phyloP scores from a whole-genome alignment of 2,888 invertebrate genomes.

The Stenodera caucasica region DNA sequence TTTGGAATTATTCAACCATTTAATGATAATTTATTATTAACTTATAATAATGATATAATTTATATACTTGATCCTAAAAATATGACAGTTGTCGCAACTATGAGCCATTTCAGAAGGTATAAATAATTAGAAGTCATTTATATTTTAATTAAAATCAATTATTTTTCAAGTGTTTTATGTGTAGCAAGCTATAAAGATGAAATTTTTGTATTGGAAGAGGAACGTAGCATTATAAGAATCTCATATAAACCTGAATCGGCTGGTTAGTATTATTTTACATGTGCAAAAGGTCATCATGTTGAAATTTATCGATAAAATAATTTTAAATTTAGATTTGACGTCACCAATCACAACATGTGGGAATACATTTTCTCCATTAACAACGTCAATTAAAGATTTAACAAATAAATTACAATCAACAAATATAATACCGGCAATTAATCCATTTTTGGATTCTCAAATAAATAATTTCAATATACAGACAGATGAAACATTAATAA shows the following conservation, averaged over 20 bases:
- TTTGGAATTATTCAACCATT: constrained; percentile 70
- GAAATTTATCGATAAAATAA: neutral
- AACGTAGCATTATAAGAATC: constrained; percentile 76
- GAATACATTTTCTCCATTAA: constrained; percentile 34
- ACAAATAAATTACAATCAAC: constrained; percentile 50
- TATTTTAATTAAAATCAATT: constrained; percentile 14
- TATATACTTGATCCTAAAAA: constrained; percentile 76
- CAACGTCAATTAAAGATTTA: constrained; percentile 48
- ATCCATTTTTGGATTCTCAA: constrained; percentile 40
- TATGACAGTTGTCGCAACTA: constrained; percentile 67
- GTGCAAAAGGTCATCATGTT: neutral
- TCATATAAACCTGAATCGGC: constrained; percentile 70
- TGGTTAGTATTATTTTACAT: constrained; percentile 31
- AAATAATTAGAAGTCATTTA: constrained; percentile 34
- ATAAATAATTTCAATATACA: constrained; percentile 45
- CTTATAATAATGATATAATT: constrained; percentile 70
- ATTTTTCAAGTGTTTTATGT: constrained; percentile 58
- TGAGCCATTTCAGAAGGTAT: constrained; percentile 65
- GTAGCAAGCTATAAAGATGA: constrained; percentile 70
- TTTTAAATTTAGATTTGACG: neutral
- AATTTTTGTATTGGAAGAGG: constrained; percentile 81
- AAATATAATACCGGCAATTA: constrained; percentile 46
- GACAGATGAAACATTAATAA: constrained; percentile 56
- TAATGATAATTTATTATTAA: constrained; percentile 71
- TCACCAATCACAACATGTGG: neutral